Evolutionary conservation across 2,113 vertebrate species (phyloP).

Genomic region (Callopanchax toddi): DNA sequence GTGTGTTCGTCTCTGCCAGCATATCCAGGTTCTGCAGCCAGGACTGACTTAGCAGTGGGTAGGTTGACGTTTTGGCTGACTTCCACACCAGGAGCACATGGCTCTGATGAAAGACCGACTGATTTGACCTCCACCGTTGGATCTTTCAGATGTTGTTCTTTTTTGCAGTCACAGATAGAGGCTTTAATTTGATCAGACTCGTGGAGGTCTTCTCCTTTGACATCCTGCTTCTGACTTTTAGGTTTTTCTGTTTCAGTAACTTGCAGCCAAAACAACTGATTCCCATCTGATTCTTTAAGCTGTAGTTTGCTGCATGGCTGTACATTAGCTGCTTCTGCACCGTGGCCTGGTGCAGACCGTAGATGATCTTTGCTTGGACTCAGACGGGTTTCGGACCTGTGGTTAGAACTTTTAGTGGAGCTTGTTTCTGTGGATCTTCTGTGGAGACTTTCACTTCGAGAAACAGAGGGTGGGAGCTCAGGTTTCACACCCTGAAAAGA

Average conservation of each 20-base stretch:
- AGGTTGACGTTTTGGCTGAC: constrained; percentile 43
- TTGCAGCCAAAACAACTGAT: constrained; percentile 8
- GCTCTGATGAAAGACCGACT: constrained; percentile 16
- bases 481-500: constrained; percentile 15
- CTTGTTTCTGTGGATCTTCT: constrained; percentile 12
- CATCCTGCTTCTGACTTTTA: neutral
- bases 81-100: constrained; percentile 39
- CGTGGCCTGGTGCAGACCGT: neutral
- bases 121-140: constrained; percentile 41
- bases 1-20: constrained; percentile 33
- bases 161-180: constrained; percentile 1
- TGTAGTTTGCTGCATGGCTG: constrained; percentile 11
- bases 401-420: neutral
- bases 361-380: constrained; percentile 16
- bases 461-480: neutral
- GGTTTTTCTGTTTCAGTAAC: constrained; percentile 8
- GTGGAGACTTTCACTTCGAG: constrained; percentile 9
- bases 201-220: neutral
- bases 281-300: constrained; percentile 12
- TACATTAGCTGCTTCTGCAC: constrained; percentile 22
- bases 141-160: constrained; percentile 16
- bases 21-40: constrained; percentile 47
- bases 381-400: neutral
- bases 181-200: constrained; percentile 2
- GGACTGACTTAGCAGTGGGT: constrained; percentile 49